Percentiles rank a stretch among this genome's conserved stretches.
Evolutionary conservation across 2,888 invertebrate genomes (phyloP).

Genomic region (Drosophila tanythrix): DNA sequence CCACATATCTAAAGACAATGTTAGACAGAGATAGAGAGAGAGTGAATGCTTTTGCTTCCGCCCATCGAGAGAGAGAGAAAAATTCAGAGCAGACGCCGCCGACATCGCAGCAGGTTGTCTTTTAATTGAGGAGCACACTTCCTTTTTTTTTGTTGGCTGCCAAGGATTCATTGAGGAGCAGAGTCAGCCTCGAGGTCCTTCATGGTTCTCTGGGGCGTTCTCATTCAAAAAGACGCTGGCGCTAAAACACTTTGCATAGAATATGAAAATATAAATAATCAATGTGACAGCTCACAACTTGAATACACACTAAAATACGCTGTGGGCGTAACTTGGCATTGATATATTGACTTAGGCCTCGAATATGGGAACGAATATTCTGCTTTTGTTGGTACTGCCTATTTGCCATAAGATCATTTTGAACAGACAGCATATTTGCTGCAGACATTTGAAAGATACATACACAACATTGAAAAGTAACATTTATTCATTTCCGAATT

Average conservation of each 20-base stretch:
- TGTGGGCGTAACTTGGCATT: neutral
- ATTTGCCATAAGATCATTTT: neutral
- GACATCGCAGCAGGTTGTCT: slow-evolving; percentile 68
- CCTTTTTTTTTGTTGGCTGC: slow-evolving; percentile 25
- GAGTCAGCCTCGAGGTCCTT: neutral
- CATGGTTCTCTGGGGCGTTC: slow-evolving; percentile 1
- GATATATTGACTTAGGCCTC: neutral
- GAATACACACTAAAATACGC: neutral
- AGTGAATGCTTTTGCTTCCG: slow-evolving; percentile 54
- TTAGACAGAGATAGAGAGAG: neutral
- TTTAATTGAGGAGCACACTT: slow-evolving; percentile 64
- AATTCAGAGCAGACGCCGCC: slow-evolving; percentile 60
- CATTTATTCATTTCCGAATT: neutral
- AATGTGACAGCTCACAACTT: neutral
- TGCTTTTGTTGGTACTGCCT: neutral
- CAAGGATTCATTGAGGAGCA: slow-evolving; percentile 59
- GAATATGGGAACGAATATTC: neutral
- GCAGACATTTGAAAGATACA: neutral
- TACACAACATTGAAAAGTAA: neutral
- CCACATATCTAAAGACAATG: neutral
- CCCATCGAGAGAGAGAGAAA: slow-evolving; percentile 31
- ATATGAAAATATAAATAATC: neutral
- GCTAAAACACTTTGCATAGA: slow-evolving; percentile 31
- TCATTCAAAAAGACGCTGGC: neutral
- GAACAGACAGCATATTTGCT: neutral